Base-by-base conservation (phyloP, 2,888 invertebrate genomes). In the Asteroscopus sphinx region DNA sequence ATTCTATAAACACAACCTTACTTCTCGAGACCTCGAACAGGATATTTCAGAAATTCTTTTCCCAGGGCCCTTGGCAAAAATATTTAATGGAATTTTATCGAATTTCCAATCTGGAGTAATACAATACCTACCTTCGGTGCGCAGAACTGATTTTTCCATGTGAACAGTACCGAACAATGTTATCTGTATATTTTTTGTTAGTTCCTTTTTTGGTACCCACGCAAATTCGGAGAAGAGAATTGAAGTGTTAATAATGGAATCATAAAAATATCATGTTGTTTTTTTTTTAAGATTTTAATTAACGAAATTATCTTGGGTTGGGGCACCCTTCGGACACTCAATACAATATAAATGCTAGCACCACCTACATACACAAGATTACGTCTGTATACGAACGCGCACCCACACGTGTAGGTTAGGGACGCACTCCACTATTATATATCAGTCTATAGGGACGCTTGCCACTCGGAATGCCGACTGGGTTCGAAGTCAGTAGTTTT, bases 151-250 rank as follows among this genome's bases (percentile, higher is more conserved):
- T 61, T 52, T 57, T 71, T 65, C 45, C 59, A 51, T 71, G 36
- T 57, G 60, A 73, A 65, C 47, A 56, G 51, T 60, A 49, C 16
- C 44, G 45, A 65, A 73, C 68, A 73, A 70, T 48, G 7, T 25
- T 52, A 21, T 36, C 26, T 51, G 35, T 41, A 37, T 28, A 45
- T 56, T 54, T 46, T 56, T 32, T 47, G 33, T 36, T n/a, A 33
- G 16, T 15, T 35, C 12, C 53, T 47, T 54, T 63, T 60, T 52
- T 48, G 28, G 36, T n/a, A 11, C 47, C n/a, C 17, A 32, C 51
- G 52, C 28, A 17, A 56, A 59, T 58, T 53, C 53, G 6, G 9
- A 39, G 26, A 49, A 28, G 37, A 12, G 17, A 35, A 55, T 51
- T 25, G 33, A 44, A 52, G 52, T 60, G 65, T 60, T 26, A 48